phyloP scores from a whole-genome alignment of 2,113 vertebrate genomes.

The Hippocampus zosterae region DNA sequence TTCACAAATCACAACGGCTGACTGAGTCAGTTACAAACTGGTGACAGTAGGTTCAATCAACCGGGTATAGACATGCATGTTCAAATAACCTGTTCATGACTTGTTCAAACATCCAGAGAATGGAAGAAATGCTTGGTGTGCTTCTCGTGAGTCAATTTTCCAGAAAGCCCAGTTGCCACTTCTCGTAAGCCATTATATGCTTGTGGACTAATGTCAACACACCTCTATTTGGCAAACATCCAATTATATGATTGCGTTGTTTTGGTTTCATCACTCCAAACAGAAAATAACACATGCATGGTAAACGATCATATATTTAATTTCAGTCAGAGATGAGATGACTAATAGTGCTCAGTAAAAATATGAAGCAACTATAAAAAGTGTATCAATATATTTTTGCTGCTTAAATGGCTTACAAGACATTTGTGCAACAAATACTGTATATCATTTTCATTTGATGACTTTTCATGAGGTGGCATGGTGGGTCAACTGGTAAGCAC shows the following conservation, averaged over 20 bases:
- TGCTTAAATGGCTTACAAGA: too few species aligned
- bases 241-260: background rate
- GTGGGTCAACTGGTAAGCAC: too few species aligned
- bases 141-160: conserved; percentile 15
- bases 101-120: conserved; percentile 45
- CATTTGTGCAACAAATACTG: too few species aligned
- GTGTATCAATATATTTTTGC: too few species aligned
- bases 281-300: background rate
- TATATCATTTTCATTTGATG: too few species aligned
- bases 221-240: background rate
- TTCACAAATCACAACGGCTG: background rate
- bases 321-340: too few species aligned
- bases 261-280: background rate
- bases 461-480: too few species aligned
- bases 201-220: background rate
- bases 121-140: conserved; percentile 31
- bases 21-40: background rate
- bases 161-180: background rate
- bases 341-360: too few species aligned
- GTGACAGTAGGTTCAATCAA: background rate
- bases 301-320: too few species aligned
- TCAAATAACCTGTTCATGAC: conserved; percentile 26
- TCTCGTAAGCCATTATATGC: background rate
- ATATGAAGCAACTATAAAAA: too few species aligned
- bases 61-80: background rate